A percentile compares a stretch with the other conserved stretches of the same genome.
These are phyloP conservation scores for Cyprinodon variegatus DNA, from an alignment of 2,113 vertebrate genomes.

Conservation along the genomic window DNA sequence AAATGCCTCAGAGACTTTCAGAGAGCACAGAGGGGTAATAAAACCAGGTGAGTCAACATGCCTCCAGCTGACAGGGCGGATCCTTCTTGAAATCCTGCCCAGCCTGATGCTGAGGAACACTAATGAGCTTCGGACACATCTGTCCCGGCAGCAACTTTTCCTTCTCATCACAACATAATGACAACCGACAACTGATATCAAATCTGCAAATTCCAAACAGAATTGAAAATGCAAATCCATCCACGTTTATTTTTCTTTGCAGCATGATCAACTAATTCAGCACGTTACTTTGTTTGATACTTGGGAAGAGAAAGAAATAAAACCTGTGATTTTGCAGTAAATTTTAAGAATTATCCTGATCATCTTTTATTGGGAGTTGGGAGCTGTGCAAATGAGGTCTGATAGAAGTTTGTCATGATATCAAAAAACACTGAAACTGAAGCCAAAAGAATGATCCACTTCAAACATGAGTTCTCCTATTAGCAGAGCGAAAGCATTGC, in stretches of 20 bases:
- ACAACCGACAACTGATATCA: neutral
- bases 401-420: constrained; percentile 11
- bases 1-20: neutral
- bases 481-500: constrained; percentile 41
- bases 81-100: constrained; percentile 30
- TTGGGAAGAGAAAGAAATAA: constrained; percentile 8
- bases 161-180: constrained; percentile 6
- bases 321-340: neutral
- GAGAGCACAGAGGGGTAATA: neutral
- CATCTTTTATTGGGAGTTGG: neutral
- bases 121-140: constrained; percentile 67
- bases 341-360: constrained; percentile 57
- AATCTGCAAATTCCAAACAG: constrained; percentile 1
- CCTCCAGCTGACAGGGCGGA: constrained; percentile 49
- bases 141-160: constrained; percentile 30
- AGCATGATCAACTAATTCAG: neutral
- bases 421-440: constrained; percentile 12
- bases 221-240: constrained; percentile 3
- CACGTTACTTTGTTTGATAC: neutral
- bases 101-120: constrained; percentile 20
- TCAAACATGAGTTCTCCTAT: constrained; percentile 62
- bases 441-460: constrained; percentile 54
- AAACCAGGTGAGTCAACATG: neutral
- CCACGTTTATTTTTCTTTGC: neutral
- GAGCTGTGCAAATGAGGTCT: neutral